These are phyloP conservation scores for Corythaeola cristata DNA, from an alignment of 2,113 vertebrate species.

Conservation along the genomic window DNA sequence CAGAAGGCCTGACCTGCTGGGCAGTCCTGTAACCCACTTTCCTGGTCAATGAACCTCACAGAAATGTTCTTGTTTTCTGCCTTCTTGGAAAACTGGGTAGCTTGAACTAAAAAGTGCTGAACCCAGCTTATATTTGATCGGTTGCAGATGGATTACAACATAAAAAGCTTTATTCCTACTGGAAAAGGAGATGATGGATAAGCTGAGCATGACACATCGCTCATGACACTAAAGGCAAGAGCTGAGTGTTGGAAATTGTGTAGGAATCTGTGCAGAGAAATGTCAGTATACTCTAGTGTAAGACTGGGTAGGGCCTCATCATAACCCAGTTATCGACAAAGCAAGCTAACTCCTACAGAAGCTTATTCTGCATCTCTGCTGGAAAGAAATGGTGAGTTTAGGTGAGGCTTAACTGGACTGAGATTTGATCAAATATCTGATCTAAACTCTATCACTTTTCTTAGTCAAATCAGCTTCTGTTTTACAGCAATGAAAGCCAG, in stretches of 20 bases:
- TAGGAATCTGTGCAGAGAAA: neutral
- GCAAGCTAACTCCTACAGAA: neutral
- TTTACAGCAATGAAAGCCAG: neutral
- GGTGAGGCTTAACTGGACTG: neutral
- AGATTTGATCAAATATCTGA: neutral
- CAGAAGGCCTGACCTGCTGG: neutral
- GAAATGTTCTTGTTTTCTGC: neutral
- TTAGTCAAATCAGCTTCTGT: neutral
- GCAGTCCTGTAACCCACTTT: neutral
- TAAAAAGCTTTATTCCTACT: neutral
- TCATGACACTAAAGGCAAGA: neutral
- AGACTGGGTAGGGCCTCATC: neutral
- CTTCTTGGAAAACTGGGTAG: neutral
- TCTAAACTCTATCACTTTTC: neutral
- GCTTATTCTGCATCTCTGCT: neutral
- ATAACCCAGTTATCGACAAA: neutral
- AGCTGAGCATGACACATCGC: neutral
- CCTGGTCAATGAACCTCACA: neutral
- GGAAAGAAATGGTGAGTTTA: neutral
- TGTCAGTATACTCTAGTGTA: accelerated
- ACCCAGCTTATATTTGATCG: neutral
- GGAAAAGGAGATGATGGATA: neutral
- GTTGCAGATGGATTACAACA: neutral
- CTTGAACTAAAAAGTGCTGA: neutral
- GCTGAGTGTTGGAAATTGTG: neutral